Evolutionary conservation across 2,888 invertebrate genomes (phyloP), one percentile per base, ranked within the genome.

Genomic region (Pachymerium ferrugineum): DNA sequence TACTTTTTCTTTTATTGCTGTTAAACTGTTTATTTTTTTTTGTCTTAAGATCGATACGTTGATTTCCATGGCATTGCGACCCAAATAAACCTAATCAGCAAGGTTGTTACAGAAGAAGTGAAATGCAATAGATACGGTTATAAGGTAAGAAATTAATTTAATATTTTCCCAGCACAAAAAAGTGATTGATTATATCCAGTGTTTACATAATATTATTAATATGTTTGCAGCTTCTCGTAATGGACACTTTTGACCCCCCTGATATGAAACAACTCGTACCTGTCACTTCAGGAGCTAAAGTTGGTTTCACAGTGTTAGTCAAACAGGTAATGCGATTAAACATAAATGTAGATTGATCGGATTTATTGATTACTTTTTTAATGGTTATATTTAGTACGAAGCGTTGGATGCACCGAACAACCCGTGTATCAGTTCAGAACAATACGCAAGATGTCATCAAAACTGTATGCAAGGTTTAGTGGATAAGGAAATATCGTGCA

Each of bases 241-340:
- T 33, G 70, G 71, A 71, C 19, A 33, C 71, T 3, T 25, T 19
- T 22, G 71, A 71, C 12, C 38, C 71, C 10, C 28, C 35, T 12
- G 71, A 71, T 25, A 71, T 71, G 71, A 71, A 71, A 35, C 28
- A 31, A 12, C 33, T 71, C 42, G 31, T 35, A 1, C 71, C 71
- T 10, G 71, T 71, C 10, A 71, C 71, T 1, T 33, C 71, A 1
- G 71, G 71, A 6, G 71, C 71, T 4, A 71, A 71, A 71, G 71
- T 71, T 25, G 71, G 71, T 14, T 71, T 71, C 28, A 71, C 71
- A 3, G 38, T 71, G 6, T 28, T 71, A 19, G 71, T 71, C 4
- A 71, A 71, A 25, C 71, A 71, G 31, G 70, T 70, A 70, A 70
- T 12, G 3, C 29, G 28, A 28, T 28, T 8, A 68, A 16, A 3